phyloP scores from a whole-genome alignment of 2,113 vertebrate species.

The Bos taurus region DNA sequence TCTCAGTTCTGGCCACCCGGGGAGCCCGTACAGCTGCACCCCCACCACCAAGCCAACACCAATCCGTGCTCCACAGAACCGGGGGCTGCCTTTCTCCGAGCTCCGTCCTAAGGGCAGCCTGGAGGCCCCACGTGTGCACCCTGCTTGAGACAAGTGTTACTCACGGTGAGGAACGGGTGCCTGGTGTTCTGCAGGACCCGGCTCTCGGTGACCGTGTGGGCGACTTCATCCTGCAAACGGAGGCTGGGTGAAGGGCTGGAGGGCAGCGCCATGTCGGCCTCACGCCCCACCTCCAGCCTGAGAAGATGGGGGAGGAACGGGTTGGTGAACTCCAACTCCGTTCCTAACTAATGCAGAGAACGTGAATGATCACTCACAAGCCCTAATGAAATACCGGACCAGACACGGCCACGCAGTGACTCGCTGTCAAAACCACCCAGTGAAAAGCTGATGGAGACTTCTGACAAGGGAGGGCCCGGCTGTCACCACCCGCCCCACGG shows the following conservation, averaged over 20 bases:
- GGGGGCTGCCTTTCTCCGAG: background rate
- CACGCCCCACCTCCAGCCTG: rapidly evolving
- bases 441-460: background rate
- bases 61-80: rapidly evolving
- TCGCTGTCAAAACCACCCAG: background rate
- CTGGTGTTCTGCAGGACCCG: conserved; percentile 94
- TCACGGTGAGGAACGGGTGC: conserved; percentile 94
- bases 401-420: background rate
- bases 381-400: rapidly evolving
- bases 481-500: background rate
- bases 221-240: conserved; percentile 91
- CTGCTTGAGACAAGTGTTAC: background rate
- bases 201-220: conserved; percentile 96
- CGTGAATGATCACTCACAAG: rapidly evolving
- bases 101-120: background rate
- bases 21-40: background rate
- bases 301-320: too few relatives aligned
- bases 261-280: background rate
- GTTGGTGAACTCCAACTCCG: background rate
- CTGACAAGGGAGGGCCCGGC: background rate
- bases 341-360: background rate
- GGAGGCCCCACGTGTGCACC: rapidly evolving
- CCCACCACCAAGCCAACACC: background rate
- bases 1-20: background rate
- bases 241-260: background rate